Percentiles rank a stretch among this genome's conserved stretches.
Conservation (phyloP, 2,888 invertebrate species). For the Drosophila limbata region DNA sequence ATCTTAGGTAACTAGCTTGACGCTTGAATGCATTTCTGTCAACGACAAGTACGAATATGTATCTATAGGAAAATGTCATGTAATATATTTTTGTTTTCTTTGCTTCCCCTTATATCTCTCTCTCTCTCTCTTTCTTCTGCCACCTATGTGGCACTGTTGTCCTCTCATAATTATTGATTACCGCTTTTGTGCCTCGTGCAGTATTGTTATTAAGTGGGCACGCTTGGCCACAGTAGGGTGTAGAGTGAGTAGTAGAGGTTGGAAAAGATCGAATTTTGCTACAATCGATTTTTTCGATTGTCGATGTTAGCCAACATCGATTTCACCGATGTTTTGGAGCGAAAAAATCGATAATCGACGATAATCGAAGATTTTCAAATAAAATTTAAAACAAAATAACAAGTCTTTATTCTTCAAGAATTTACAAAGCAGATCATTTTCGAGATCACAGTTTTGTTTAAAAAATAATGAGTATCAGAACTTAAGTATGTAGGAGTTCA, state of each 20-base stretch:
- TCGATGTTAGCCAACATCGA: too few species aligned
- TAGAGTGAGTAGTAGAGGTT: not conserved
- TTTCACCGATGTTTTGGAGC: too few species aligned
- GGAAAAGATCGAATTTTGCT: too few species aligned
- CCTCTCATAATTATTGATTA: constrained; percentile 59
- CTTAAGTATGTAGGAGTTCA: too few species aligned
- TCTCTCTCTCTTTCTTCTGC: not conserved
- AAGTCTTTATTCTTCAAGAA: too few species aligned
- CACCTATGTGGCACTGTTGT: constrained; percentile 16
- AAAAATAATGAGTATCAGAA: too few species aligned
- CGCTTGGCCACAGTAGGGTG: not conserved
- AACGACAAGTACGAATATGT: constrained; percentile 1
- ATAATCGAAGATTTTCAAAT: too few species aligned
- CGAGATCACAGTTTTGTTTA: too few species aligned
- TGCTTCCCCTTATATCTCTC: not conserved
- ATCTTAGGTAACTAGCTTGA: constrained; percentile 14
- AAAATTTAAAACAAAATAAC: too few species aligned
- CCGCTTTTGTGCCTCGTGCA: constrained; percentile 37
- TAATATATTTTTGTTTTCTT: constrained; percentile 18
- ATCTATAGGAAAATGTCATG: constrained; percentile 13
- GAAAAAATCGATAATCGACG: too few species aligned
- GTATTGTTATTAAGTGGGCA: constrained; percentile 40
- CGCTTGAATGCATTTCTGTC: not conserved
- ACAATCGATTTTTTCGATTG: too few species aligned
- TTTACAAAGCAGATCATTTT: too few species aligned